Conservation (phyloP, 2,113 vertebrate genomes). For the Ceyx margarethae region DNA sequence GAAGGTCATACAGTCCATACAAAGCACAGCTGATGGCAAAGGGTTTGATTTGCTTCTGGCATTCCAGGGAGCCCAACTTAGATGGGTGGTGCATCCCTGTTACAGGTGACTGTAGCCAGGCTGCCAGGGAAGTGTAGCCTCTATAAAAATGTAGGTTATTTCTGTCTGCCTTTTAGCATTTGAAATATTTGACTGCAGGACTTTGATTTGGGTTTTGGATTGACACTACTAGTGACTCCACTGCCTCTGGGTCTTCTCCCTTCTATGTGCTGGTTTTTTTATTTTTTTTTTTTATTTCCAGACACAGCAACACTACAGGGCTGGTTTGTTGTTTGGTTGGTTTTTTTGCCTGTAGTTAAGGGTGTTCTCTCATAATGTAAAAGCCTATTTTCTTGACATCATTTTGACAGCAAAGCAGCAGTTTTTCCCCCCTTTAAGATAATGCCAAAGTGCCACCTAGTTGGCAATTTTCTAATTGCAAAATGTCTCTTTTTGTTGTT, state of each 20-base stretch:
- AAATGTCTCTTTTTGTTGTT: slow-evolving; percentile 78
- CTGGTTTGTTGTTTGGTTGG: neutral
- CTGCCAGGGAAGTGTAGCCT: neutral
- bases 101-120: neutral
- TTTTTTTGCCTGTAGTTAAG: neutral
- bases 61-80: neutral
- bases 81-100: neutral
- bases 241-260: neutral
- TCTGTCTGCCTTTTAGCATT: neutral
- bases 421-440: slow-evolving; percentile 32
- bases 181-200: neutral
- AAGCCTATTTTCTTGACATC: neutral
- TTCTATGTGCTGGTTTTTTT: neutral
- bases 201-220: neutral
- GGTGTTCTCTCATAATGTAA: neutral
- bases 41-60: neutral
- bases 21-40: neutral
- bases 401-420: slow-evolving; percentile 19
- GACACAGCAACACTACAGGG: neutral
- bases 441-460: slow-evolving; percentile 48
- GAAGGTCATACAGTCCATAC: neutral
- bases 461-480: slow-evolving; percentile 72
- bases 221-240: neutral
- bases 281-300: neutral
- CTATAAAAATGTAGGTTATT: neutral